A percentile compares a stretch with the other conserved stretches of the same genome.
These are phyloP conservation scores for Callaeas wilsoni DNA, from an alignment of 2,113 vertebrate species.

Conservation along the genomic window DNA sequence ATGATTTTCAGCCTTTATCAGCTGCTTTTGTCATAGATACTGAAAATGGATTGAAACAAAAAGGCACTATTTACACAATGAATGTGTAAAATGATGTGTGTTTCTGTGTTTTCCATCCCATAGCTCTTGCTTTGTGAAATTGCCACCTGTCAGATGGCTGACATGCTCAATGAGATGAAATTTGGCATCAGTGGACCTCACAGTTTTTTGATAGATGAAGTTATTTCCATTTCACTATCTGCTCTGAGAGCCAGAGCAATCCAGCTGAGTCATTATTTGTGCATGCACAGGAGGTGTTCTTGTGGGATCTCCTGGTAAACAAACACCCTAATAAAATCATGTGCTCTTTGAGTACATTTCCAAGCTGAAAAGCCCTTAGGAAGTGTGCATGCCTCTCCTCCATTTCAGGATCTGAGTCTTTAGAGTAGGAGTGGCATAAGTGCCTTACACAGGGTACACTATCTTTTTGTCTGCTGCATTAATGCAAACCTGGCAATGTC, in stretches of 20 bases:
- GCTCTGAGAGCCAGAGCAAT: background rate
- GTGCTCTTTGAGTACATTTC: background rate
- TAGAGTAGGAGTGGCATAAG: background rate
- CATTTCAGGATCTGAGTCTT: background rate
- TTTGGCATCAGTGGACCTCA: conserved; percentile 10
- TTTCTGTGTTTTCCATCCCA: background rate
- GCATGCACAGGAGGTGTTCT: background rate
- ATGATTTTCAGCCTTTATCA: conserved; percentile 25
- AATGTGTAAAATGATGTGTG: conserved; percentile 25
- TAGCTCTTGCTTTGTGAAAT: conserved; percentile 30
- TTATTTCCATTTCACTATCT: conserved; percentile 46
- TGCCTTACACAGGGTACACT: accelerated
- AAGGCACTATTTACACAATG: background rate
- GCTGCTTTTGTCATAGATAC: conserved; percentile 9
- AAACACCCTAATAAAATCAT: background rate
- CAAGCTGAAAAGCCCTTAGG: background rate
- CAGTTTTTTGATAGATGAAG: conserved; percentile 6
- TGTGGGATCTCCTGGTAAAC: background rate
- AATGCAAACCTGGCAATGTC: background rate
- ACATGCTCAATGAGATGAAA: conserved; percentile 31
- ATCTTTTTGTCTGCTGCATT: background rate
- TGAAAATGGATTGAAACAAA: conserved; percentile 30
- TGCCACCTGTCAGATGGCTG: conserved; percentile 55
- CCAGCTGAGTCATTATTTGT: conserved; percentile 4
- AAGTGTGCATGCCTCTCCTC: background rate